Evolutionary conservation across 2,797 vertebrate species (phyloP).

Genomic region (Meda fulgida): DNA sequence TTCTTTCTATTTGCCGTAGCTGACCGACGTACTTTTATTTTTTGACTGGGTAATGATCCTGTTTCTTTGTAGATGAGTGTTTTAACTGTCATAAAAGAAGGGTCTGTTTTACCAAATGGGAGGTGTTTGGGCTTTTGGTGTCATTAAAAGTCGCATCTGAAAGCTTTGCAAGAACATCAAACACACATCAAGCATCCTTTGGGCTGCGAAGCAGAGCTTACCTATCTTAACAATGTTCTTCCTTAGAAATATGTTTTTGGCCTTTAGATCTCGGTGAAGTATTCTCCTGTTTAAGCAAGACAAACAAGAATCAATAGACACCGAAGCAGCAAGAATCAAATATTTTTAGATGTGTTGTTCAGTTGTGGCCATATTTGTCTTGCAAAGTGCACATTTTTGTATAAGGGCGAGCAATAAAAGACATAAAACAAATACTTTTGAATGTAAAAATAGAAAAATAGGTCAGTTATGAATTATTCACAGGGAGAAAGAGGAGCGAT

Average conservation of each 20-base stretch:
- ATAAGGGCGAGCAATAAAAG: background rate
- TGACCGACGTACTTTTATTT: background rate
- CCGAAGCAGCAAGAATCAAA: conserved; percentile 32
- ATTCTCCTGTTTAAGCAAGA: conserved; percentile 75
- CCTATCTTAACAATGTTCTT: conserved; percentile 88
- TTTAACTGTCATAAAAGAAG: conserved; percentile 24
- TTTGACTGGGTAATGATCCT: conserved; percentile 21
- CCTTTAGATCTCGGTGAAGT: conserved; percentile 89
- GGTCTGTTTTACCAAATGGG: background rate
- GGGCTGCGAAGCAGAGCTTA: conserved; percentile 67
- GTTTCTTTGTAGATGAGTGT: conserved; percentile 1
- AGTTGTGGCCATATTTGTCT: background rate
- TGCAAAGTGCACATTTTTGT: conserved; percentile 3
- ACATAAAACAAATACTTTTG: conserved; percentile 1
- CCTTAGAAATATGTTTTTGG: conserved; percentile 90
- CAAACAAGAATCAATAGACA: conserved; percentile 53
- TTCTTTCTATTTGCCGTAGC: background rate
- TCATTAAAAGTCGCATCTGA: conserved; percentile 37
- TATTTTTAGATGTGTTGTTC: background rate
- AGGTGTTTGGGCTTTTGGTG: background rate
- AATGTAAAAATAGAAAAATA: conserved; percentile 33
- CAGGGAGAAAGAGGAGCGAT: background rate
- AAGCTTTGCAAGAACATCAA: conserved; percentile 27
- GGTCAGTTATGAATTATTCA: conserved; percentile 44
- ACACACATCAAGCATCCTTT: conserved; percentile 39